Evolutionary conservation across 64 coral and sea anemone species (phyloP).

Genomic region (Dendronephthya gigantea): DNA sequence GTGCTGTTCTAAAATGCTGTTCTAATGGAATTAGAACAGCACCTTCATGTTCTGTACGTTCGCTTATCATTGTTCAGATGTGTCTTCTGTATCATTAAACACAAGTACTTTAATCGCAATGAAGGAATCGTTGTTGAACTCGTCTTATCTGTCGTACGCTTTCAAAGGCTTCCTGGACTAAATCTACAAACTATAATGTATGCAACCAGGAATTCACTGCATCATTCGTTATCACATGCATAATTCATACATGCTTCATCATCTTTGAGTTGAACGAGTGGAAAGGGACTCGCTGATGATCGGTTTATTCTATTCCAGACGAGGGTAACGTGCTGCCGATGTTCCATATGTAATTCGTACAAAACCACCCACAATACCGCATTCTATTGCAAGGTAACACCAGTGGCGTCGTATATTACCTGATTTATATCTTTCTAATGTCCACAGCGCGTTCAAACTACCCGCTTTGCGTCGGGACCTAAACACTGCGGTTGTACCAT

Average conservation of each 20-base stretch:
- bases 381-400: not conserved
- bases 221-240: too few relatives aligned
- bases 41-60: not conserved
- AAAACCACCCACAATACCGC: not conserved
- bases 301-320: not conserved
- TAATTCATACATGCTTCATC: not conserved
- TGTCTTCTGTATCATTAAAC: not conserved
- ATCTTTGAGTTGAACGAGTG: not conserved
- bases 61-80: not conserved
- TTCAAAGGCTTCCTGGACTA: too few relatives aligned
- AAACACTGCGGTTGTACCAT: too few relatives aligned
- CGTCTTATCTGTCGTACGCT: not conserved
- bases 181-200: too few relatives aligned
- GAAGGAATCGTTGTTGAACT: not conserved
- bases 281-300: not conserved
- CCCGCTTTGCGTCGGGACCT: too few relatives aligned
- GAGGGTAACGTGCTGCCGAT: not conserved
- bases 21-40: not conserved
- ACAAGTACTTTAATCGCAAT: not conserved
- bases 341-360: conserved; percentile 2
- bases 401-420: not conserved
- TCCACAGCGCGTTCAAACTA: too few relatives aligned
- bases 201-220: too few relatives aligned
- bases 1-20: too few relatives aligned
- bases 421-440: not conserved